Evolutionary conservation across 2,113 vertebrate species (phyloP).

Genomic region (Ciconia boyciana): DNA sequence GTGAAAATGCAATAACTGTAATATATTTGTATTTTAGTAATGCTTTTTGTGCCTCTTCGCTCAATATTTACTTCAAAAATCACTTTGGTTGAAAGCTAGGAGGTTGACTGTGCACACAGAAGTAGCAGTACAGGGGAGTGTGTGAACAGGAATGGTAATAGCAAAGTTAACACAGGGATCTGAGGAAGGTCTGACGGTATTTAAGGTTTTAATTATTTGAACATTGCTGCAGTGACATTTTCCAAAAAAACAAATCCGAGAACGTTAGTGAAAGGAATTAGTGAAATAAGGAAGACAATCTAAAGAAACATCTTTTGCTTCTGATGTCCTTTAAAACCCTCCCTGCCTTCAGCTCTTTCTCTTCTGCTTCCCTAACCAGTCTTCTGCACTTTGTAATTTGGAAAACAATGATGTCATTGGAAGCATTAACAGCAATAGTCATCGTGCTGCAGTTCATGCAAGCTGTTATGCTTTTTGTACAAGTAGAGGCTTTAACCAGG

Average conservation of each 20-base stretch:
- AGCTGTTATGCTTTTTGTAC: slow-evolving; percentile 12
- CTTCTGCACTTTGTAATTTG: slow-evolving; percentile 18
- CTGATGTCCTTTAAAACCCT: not conserved
- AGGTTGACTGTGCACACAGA: not conserved
- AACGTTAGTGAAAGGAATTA: not conserved
- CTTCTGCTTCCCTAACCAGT: not conserved
- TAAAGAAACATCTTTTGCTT: not conserved
- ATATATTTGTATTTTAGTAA: not conserved
- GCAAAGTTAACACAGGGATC: not conserved
- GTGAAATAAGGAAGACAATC: not conserved
- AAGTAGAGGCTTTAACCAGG: not conserved
- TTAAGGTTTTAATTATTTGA: not conserved
- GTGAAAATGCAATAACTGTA: not conserved
- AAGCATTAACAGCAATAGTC: slow-evolving; percentile 32
- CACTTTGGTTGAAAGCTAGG: not conserved
- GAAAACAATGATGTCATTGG: slow-evolving; percentile 60
- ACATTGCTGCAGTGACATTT: not conserved
- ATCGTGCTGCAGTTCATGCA: not conserved
- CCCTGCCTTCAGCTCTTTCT: not conserved
- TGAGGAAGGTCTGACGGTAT: not conserved
- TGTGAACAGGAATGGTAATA: not conserved
- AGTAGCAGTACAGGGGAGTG: not conserved
- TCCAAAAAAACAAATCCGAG: not conserved
- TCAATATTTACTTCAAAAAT: slow-evolving; percentile 1
- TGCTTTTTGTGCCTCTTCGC: not conserved